Evolutionary conservation across 2,888 invertebrate genomes (phyloP).

Genomic region (Drosophila recens): DNA sequence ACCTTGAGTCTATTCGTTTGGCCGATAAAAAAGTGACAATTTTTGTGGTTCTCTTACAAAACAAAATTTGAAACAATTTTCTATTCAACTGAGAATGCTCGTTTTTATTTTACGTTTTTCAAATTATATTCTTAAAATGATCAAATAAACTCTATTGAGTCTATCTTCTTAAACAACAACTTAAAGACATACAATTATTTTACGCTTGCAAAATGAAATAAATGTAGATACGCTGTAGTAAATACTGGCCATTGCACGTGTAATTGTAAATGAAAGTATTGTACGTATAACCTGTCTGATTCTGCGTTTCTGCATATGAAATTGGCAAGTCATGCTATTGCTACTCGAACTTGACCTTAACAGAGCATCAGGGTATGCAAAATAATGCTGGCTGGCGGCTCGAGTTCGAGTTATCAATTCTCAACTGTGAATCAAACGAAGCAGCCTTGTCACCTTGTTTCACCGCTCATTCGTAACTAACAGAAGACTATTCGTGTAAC

Average conservation of each 20-base stretch:
- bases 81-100: no score
- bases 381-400: neutral
- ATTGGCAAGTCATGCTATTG: neutral
- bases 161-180: no score
- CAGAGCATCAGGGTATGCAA: conserved; percentile 6
- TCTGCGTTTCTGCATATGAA: neutral
- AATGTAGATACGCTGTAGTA: neutral
- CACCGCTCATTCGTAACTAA: neutral
- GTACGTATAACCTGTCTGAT: neutral
- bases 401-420: neutral
- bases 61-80: no score
- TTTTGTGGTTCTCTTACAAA: no score
- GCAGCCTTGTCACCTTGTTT: neutral
- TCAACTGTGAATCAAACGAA: conserved; percentile 3
- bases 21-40: no score
- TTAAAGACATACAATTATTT: no score
- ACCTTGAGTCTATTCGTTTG: no score
- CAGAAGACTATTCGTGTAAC: neutral
- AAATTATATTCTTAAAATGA: no score
- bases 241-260: neutral
- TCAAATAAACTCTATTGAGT: no score
- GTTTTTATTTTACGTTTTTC: no score
- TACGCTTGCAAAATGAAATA: neutral
- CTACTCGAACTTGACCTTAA: conserved; percentile 4
- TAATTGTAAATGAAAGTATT: neutral